These are phyloP conservation scores for Epirrhoe tristata DNA, from an alignment of 2,888 invertebrate species.

Conservation along the genomic window DNA sequence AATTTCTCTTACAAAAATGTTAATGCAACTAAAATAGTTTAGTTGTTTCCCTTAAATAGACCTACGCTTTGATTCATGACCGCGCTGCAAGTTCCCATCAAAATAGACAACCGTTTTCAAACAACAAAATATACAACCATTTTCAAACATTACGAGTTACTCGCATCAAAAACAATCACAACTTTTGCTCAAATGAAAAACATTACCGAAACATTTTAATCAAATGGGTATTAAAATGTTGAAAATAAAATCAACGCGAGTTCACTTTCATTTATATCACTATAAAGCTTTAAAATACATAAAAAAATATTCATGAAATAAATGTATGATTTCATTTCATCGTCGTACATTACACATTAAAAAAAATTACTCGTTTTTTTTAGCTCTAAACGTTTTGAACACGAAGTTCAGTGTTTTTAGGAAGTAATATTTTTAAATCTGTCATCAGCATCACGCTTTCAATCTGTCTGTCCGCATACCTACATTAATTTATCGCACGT, in stretches of 20 bases:
- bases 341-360: no score
- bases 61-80: constrained; percentile 46
- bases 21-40: constrained; percentile 5
- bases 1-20: not conserved
- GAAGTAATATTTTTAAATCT: not conserved
- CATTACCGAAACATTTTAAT: constrained; percentile 20
- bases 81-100: constrained; percentile 34
- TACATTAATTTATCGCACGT: not conserved
- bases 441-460: not conserved
- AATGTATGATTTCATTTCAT: no score
- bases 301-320: no score
- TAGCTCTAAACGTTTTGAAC: no score
- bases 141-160: constrained; percentile 37
- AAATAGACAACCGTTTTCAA: constrained; percentile 41
- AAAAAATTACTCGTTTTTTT: no score
- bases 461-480: not conserved
- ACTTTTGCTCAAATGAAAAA: constrained; percentile 15
- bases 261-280: not conserved
- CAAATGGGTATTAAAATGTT: constrained; percentile 14
- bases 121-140: constrained; percentile 35
- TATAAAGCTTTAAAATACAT: no score
- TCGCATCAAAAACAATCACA: constrained; percentile 26
- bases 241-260: constrained; percentile 7
- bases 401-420: not conserved
- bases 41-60: constrained; percentile 28